phyloP scores from a whole-genome alignment of 2,797 vertebrate species.

The Lacerta viridis region DNA sequence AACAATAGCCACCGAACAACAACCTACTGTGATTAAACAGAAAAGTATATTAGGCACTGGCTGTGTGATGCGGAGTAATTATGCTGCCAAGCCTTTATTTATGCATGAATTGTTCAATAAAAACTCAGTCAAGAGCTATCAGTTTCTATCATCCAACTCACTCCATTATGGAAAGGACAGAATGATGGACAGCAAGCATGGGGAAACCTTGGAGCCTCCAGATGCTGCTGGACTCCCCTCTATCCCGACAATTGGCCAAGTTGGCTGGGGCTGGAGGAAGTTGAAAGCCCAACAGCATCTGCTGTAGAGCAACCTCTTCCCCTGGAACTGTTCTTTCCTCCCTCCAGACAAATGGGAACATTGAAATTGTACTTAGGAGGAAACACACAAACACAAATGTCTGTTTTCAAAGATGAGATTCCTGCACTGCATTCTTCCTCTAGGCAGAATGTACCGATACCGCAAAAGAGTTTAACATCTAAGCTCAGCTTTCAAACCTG shows the following conservation, averaged over 20 bases:
- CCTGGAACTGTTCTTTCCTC: background rate
- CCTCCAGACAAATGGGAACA: background rate
- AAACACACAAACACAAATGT: background rate
- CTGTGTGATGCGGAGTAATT: background rate
- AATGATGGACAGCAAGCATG: background rate
- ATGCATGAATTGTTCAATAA: background rate
- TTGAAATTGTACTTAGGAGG: background rate
- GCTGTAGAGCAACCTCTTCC: background rate
- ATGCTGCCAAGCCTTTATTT: background rate
- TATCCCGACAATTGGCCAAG: background rate
- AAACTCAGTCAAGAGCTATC: background rate
- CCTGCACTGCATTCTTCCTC: background rate
- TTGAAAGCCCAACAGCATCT: background rate
- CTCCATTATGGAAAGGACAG: background rate
- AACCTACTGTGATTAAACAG: background rate
- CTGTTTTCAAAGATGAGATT: slow-evolving; percentile 14
- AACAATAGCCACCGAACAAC: background rate
- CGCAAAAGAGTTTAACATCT: background rate
- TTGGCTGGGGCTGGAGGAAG: background rate
- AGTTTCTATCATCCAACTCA: background rate
- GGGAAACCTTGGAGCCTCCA: too few relatives aligned
- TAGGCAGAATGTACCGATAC: slow-evolving; percentile 9
- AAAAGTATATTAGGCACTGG: background rate
- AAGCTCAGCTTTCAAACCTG: slow-evolving; percentile 25
- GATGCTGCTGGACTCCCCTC: background rate